phyloP scores from a whole-genome alignment of 2,888 invertebrate species.

The Iselma pallidipennis region DNA sequence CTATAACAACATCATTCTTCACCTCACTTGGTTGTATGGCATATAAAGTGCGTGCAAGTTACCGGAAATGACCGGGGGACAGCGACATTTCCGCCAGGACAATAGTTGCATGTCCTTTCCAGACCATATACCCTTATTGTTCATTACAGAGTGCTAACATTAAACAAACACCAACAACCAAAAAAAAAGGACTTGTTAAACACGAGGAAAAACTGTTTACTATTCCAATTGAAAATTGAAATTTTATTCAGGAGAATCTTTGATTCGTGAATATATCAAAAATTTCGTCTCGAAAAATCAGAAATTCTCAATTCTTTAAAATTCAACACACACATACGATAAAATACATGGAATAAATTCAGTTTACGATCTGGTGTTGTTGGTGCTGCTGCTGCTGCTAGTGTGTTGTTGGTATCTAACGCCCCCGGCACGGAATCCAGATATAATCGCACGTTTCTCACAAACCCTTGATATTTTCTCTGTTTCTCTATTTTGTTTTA shows the following conservation, averaged over 20 bases:
- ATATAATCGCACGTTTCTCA: neutral
- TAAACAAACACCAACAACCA: neutral
- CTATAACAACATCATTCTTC: conserved; percentile 13
- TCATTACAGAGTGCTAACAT: neutral
- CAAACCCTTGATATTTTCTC: neutral
- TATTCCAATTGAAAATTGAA: neutral
- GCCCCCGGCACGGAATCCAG: neutral
- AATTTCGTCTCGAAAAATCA: neutral
- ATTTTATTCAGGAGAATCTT: neutral
- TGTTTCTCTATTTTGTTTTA: neutral
- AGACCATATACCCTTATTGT: conserved; percentile 3
- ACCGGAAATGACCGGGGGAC: conserved; percentile 37
- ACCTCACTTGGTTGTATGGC: neutral
- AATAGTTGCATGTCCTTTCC: conserved; percentile 31
- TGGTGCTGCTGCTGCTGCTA: neutral
- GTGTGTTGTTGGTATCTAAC: neutral
- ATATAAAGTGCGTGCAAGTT: conserved; percentile 23
- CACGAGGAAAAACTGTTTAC: neutral
- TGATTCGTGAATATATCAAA: neutral
- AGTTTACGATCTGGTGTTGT: neutral
- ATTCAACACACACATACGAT: neutral
- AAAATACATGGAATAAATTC: neutral
- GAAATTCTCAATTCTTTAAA: neutral
- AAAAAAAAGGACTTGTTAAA: neutral
- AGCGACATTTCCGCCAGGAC: conserved; percentile 40